Percentiles rank a stretch among this genome's conserved stretches.
Conservation (phyloP, 1,140 invertebrate species). For the Penaeus chinensis region DNA sequence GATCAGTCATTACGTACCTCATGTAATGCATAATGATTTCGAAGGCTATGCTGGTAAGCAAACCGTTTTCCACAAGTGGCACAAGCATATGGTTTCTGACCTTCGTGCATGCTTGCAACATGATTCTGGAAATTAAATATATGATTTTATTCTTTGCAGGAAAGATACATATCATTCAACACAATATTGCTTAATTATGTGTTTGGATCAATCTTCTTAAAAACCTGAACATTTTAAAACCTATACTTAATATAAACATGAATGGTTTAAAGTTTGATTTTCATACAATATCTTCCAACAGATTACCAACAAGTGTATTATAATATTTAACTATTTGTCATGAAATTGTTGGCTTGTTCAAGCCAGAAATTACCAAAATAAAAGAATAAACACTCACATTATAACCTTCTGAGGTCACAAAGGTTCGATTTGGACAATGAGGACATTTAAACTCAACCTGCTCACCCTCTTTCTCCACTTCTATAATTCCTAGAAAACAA, state of each 20-base stretch:
- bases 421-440: conserved; percentile 46
- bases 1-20: conserved; percentile 23
- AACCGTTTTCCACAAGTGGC: conserved; percentile 60
- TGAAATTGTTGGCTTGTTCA: too few relatives aligned
- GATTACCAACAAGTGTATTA: too few relatives aligned
- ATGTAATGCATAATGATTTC: conserved; percentile 54
- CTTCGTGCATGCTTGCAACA: conserved; percentile 53
- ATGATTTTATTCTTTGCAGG: too few relatives aligned
- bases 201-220: too few relatives aligned
- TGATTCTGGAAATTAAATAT: conserved; percentile 35
- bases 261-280: too few relatives aligned
- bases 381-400: conserved; percentile 29
- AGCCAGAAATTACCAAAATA: too few relatives aligned
- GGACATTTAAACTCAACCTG: conserved; percentile 54
- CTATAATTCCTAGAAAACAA: conserved; percentile 47
- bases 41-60: conserved; percentile 59
- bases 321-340: too few relatives aligned
- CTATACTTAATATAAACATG: too few relatives aligned
- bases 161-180: too few relatives aligned
- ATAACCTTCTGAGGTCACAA: conserved; percentile 52
- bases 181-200: too few relatives aligned
- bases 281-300: too few relatives aligned
- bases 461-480: conserved; percentile 44
- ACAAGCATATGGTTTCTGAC: conserved; percentile 46
- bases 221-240: too few relatives aligned